phyloP scores from a whole-genome alignment of 2,888 invertebrate genomes.

The Lottia scabra region DNA sequence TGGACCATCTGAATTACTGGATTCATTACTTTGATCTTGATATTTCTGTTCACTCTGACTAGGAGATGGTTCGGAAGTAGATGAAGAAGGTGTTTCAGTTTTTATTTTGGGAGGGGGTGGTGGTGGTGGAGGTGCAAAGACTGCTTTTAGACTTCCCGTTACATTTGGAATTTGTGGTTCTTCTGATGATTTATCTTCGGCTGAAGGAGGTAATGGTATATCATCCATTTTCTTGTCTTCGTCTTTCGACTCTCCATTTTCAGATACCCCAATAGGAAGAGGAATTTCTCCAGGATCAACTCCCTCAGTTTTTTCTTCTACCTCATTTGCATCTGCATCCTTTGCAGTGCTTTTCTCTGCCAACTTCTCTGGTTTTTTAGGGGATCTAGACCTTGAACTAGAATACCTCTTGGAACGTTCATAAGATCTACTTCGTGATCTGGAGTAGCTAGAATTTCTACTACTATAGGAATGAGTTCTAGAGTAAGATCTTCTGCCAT shows the following conservation, averaged over 20 bases:
- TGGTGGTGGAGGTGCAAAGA: conserved; percentile 28
- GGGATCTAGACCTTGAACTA: conserved; percentile 35
- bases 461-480: conserved; percentile 44
- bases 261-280: conserved; percentile 37
- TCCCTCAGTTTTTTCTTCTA: conserved; percentile 24
- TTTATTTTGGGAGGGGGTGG: conserved; percentile 19
- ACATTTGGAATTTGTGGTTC: conserved; percentile 16
- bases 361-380: conserved; percentile 37
- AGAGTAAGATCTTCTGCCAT: conserved; percentile 42
- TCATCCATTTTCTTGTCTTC: conserved; percentile 30
- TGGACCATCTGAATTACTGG: conserved; percentile 16
- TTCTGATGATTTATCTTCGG: conserved; percentile 20
- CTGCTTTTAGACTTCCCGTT: not conserved
- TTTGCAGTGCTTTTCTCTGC: conserved; percentile 27
- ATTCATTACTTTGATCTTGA: conserved; percentile 13
- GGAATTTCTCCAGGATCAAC: conserved; percentile 55
- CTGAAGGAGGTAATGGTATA: conserved; percentile 42
- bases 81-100: not conserved
- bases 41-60: conserved; percentile 12
- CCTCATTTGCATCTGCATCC: conserved; percentile 29
- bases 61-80: not conserved
- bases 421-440: conserved; percentile 36
- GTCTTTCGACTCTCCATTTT: conserved; percentile 18
- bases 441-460: conserved; percentile 39
- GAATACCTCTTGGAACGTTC: conserved; percentile 39